phyloP scores from a whole-genome alignment of 1,140 invertebrate species.

The Drosophila pruinosa region DNA sequence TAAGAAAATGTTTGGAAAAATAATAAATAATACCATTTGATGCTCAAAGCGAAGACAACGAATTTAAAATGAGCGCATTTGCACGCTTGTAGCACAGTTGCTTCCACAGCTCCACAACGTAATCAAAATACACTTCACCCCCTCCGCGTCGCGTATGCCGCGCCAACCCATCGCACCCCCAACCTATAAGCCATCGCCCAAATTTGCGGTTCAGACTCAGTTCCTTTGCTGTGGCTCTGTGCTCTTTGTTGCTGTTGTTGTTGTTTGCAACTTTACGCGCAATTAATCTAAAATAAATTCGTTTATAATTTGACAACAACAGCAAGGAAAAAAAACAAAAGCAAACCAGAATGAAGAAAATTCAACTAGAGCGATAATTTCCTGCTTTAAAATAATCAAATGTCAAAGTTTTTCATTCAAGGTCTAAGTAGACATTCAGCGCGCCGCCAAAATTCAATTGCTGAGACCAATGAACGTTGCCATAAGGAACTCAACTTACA shows the following conservation, averaged over 20 bases:
- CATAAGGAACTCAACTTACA: slow-evolving; percentile 1
- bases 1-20: slow-evolving; percentile 46
- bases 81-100: slow-evolving; percentile 55
- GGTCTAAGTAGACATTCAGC: neutral
- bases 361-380: slow-evolving; percentile 26
- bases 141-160: neutral
- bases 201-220: slow-evolving; percentile 32
- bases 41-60: slow-evolving; percentile 69
- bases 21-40: slow-evolving; percentile 81
- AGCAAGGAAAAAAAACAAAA: slow-evolving; percentile 14
- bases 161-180: neutral
- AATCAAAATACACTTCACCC: slow-evolving; percentile 18
- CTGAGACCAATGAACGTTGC: slow-evolving; percentile 48
- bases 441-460: slow-evolving; percentile 64
- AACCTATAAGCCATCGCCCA: neutral
- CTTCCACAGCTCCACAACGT: neutral
- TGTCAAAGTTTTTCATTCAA: slow-evolving; percentile 33
- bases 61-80: slow-evolving; percentile 77
- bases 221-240: slow-evolving; percentile 20
- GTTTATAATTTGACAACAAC: slow-evolving; percentile 81
- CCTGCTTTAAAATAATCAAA: slow-evolving; percentile 69
- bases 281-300: slow-evolving; percentile 82
- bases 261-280: slow-evolving; percentile 81
- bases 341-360: slow-evolving; percentile 12
- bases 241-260: neutral